Evolutionary conservation across 1,140 invertebrate genomes (phyloP), one percentile per base, ranked within the genome.

Genomic region (Zophobas atratus): DNA sequence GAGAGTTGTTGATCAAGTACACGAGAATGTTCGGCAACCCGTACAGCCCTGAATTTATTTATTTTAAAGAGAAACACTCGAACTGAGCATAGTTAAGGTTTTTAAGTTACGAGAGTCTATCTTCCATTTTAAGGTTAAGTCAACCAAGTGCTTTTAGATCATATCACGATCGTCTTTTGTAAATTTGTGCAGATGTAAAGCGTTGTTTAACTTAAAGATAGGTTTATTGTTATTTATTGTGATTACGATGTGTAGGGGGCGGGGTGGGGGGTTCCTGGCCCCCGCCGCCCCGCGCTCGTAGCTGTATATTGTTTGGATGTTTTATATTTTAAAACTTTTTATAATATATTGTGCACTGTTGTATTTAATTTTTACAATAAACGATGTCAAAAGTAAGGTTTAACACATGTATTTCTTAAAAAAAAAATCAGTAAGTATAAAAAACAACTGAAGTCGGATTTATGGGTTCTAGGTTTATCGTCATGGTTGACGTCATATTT

Each of bases 1-100:
- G 97, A 1, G 97, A 98, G 86, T n/a, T 77, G 2, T 34, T 71
- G 2, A 82, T 84, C 35, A 57, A 79, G 56, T 75, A 78, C 39
- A 81, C 82, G 1, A 34, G 56, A 35, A n/a, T 39, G 6, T 43
- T 32, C 8, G 51, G 38, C 4, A 56, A 72, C 46, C 49, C 48
- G 6, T 72, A 72, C 51, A 72, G 34, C 51, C 70, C 70, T 36
- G 70, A 72, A 72, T 20, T 72, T 6, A 72, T 72, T 34, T 56
- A 20, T 20, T 8, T 67, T 33, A 67, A 67, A 43, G 6, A 60
- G 20, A 32, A 60, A 67, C 34, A 20, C 33, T 34, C 2, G 60
- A 67, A 67, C 60, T 67, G 60, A 67, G 20, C 20, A 32, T 43
- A 43, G 20, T 67, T 67, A 43, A 51, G 35, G 36, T 72, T 72